phyloP scores from a whole-genome alignment of 2,888 invertebrate species.

The Entomobrya multifasciata region DNA sequence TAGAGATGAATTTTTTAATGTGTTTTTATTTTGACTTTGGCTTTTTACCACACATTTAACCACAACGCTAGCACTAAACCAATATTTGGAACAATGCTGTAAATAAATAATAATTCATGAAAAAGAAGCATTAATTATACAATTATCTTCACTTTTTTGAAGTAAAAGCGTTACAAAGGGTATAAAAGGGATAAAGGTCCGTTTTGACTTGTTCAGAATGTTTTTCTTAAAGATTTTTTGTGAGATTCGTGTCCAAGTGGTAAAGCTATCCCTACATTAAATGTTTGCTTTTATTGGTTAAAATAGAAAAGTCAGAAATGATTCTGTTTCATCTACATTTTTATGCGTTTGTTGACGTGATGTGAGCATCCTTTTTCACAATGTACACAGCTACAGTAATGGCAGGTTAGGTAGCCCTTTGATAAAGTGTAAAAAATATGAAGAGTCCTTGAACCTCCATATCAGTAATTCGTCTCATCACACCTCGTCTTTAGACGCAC shows the following conservation, averaged over 20 bases:
- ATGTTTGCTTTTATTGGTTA: no score
- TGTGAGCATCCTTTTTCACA: no score
- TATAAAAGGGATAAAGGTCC: no score
- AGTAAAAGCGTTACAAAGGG: no score
- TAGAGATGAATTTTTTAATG: neutral
- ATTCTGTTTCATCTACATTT: neutral
- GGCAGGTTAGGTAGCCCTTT: constrained; percentile 16
- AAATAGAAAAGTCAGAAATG: no score
- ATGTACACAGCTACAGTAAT: constrained; percentile 20
- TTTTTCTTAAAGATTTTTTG: no score
- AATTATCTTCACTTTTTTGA: no score
- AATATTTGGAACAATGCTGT: constrained; percentile 21
- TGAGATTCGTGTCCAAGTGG: no score
- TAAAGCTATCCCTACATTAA: no score
- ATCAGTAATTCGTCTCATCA: constrained; percentile 29
- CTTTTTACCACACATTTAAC: constrained; percentile 46
- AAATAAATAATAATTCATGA: neutral
- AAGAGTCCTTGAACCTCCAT: constrained; percentile 18
- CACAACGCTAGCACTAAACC: neutral
- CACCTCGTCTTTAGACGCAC: neutral
- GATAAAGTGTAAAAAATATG: constrained; percentile 23
- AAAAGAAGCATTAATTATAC: constrained; percentile 5
- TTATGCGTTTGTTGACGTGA: no score
- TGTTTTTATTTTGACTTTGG: constrained; percentile 67
- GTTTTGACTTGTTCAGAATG: no score